Conservation (phyloP, 2,797 vertebrate species). For the Semotilus atromaculatus region DNA sequence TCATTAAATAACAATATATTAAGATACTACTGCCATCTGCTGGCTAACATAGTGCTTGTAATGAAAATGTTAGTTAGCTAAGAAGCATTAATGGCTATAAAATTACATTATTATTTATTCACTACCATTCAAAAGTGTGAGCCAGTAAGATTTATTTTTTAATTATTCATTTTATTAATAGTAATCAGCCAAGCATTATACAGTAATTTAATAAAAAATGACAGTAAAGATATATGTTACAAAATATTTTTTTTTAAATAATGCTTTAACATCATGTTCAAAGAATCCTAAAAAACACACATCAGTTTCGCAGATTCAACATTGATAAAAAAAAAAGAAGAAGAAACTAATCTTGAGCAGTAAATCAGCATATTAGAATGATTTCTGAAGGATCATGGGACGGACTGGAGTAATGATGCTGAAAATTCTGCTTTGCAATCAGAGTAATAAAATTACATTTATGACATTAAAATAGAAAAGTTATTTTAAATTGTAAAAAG, state of each 20-base stretch:
- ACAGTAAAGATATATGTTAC: not conserved
- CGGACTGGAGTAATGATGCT: not conserved
- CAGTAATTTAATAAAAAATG: not conserved
- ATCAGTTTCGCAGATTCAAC: not conserved
- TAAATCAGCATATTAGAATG: not conserved
- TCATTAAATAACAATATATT: not conserved
- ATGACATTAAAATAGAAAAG: not conserved
- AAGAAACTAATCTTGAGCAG: not conserved
- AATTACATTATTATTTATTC: not conserved
- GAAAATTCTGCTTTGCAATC: not conserved
- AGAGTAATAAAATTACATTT: not conserved
- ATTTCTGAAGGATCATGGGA: not conserved
- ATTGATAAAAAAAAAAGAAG: not conserved
- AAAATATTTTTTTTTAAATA: not conserved
- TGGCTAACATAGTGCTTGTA: too few species aligned
- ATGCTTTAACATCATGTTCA: not conserved
- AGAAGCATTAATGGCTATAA: not conserved
- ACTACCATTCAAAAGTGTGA: not conserved
- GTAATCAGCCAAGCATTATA: not conserved
- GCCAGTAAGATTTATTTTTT: too few species aligned
- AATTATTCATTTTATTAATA: not conserved
- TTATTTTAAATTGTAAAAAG: not conserved
- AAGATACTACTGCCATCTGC: slow-evolving; percentile 32
- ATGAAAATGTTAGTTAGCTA: too few species aligned
- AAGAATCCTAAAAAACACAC: not conserved